A percentile compares a stretch with the other conserved stretches of the same genome.
phyloP scores from a whole-genome alignment of 2,888 invertebrate species.

The Terebella lapidaria region DNA sequence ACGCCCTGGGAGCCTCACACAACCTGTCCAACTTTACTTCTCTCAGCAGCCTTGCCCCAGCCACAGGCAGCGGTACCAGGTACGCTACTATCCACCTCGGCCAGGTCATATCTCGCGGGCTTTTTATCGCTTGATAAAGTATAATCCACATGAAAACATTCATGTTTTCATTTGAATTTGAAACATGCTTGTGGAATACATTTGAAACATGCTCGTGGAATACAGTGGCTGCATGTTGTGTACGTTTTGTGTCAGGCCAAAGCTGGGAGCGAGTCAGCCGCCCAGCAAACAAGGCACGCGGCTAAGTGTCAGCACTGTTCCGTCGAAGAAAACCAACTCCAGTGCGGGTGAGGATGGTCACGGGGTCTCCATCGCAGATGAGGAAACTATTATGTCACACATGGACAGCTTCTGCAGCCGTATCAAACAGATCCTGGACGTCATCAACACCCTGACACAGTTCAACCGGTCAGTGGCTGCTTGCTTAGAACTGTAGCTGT shows the following conservation, averaged over 20 bases:
- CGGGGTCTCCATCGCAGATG: conserved; percentile 48
- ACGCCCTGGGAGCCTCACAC: conserved; percentile 28
- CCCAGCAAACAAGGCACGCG: not conserved
- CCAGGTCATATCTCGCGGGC: no score
- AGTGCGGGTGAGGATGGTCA: conserved; percentile 18
- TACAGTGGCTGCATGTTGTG: no score
- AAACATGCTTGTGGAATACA: no score
- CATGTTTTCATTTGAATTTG: no score
- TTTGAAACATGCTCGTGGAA: no score
- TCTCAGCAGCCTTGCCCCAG: conserved; percentile 38
- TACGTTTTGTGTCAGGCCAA: no score
- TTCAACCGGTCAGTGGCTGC: conserved; percentile 36
- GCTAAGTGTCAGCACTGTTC: not conserved
- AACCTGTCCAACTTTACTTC: conserved; percentile 46
- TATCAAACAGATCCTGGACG: conserved; percentile 47
- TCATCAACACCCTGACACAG: conserved; percentile 47
- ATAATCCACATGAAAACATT: no score
- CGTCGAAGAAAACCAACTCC: not conserved
- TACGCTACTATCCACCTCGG: no score
- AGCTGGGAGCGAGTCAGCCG: no score
- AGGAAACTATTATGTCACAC: conserved; percentile 48
- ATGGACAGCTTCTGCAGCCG: conserved; percentile 45
- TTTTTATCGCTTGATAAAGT: no score
- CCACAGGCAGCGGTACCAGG: not conserved
- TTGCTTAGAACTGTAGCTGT: not conserved